phyloP scores from a whole-genome alignment of 2,113 vertebrate species.

The Sander vitreus region DNA sequence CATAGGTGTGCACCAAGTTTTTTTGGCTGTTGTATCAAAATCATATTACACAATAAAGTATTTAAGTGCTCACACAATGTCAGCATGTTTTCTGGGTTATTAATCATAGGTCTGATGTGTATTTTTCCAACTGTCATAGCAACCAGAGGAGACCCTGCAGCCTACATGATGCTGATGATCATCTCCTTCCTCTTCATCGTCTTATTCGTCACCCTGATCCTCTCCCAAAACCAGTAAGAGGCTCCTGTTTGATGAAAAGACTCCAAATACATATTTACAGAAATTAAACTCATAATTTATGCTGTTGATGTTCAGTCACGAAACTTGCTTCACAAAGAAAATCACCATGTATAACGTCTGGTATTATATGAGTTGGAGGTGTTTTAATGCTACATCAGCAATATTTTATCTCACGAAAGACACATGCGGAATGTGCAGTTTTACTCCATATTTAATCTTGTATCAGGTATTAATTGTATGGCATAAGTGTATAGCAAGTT shows the following conservation, averaged over 20 bases:
- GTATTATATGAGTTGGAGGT: not conserved
- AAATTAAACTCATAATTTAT: not conserved
- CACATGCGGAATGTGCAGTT: not conserved
- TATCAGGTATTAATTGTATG: not conserved
- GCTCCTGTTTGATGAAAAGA: not conserved
- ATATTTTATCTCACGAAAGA: not conserved
- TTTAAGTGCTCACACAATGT: not conserved
- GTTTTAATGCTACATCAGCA: not conserved
- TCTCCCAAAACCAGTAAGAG: conserved; percentile 91
- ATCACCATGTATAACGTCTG: not conserved
- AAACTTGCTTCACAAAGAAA: not conserved
- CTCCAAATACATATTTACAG: not conserved
- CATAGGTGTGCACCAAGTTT: conserved; percentile 79
- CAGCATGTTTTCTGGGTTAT: not conserved
- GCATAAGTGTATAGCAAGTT: not conserved
- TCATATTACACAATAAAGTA: not conserved
- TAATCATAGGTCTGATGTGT: conserved; percentile 22
- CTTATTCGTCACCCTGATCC: conserved; percentile 86
- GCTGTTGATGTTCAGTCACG: not conserved
- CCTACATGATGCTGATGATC: conserved; percentile 86
- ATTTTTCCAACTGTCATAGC: conserved; percentile 79
- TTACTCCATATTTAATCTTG: not conserved
- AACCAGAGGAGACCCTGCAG: conserved; percentile 71
- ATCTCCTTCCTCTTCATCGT: conserved; percentile 87
- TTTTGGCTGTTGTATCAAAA: not conserved